Base-by-base conservation (phyloP, 2,797 vertebrate species). In the Xiphorhynchus erythropygius region DNA sequence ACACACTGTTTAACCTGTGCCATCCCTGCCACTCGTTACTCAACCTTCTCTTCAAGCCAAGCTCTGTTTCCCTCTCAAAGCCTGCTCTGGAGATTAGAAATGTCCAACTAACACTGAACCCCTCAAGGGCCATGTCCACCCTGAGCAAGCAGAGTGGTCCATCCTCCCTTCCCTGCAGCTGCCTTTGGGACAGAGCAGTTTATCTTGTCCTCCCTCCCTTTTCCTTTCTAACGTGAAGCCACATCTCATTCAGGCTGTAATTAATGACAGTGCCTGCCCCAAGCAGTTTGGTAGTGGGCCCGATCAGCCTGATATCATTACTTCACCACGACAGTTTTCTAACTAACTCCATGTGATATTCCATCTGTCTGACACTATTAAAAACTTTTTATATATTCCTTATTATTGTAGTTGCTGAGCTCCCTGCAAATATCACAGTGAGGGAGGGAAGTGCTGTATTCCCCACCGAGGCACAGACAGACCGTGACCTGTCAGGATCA, bases 281-380 rank as follows among this genome's bases (percentile, higher is more conserved):
- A 63, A 90, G 95, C 95, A 94, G 93, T 94, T 93, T 93, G 91
- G 94, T 89, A 77, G 82, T 80, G 79, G 94, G 96, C 94, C 95
- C 13, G 11, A 95, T 95, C 95, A 94, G 95, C 90, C 86, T 96
- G 90, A 94, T 97, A 90, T 96, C 95, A 96, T 94, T 92, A 60
- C 84, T 84, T 84, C 84, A 69, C 93, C 88, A 89, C 89, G 94
- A 93, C 94, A 96, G 74, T 94, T 89, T 70, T 92, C 84, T 96
- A 95, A 97, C 94, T 8, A 84, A 17, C 88, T 94, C 94, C 95
- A 95, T 95, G 84, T 96, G 96, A 92, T 93, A 60, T 37, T 62
- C 94, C 95, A 96, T 94, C 95, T 97, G 93, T 18, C 33, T 90
- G 74, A 96, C 86, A 74, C 95, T 84, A 87, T 92, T 93, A 89